phyloP scores from a whole-genome alignment of 2,797 vertebrate genomes.

The Bryconaethiops microstoma region DNA sequence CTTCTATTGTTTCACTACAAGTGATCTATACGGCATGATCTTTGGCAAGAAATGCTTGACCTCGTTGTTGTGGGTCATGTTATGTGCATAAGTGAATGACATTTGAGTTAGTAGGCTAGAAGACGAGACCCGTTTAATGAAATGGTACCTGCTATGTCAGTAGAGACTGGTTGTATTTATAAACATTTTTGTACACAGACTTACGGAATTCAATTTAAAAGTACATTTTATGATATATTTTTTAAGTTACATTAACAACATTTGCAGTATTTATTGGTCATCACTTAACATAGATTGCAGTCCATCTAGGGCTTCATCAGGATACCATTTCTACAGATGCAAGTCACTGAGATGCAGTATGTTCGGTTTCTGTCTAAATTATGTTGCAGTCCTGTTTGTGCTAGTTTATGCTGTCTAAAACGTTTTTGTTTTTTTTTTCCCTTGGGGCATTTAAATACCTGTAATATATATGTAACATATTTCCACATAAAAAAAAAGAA shows the following conservation, averaged over 20 bases:
- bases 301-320: constrained; percentile 59
- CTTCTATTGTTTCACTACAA: constrained; percentile 76
- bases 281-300: constrained; percentile 66
- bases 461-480: constrained; percentile 87
- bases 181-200: constrained; percentile 77
- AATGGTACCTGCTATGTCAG: constrained; percentile 67
- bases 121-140: constrained; percentile 59
- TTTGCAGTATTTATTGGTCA: constrained; percentile 82
- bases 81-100: constrained; percentile 81
- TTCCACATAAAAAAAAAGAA: constrained; percentile 72
- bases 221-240: constrained; percentile 79
- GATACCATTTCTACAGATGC: constrained; percentile 63
- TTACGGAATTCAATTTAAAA: constrained; percentile 72
- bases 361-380: constrained; percentile 71
- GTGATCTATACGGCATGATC: constrained; percentile 88
- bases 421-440: constrained; percentile 72
- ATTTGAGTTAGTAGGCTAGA: constrained; percentile 75
- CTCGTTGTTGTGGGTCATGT: constrained; percentile 86
- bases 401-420: constrained; percentile 75
- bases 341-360: constrained; percentile 65
- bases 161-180: constrained; percentile 80
- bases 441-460: constrained; percentile 81
- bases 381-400: constrained; percentile 72
- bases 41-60: constrained; percentile 85
- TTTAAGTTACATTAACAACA: constrained; percentile 74